Evolutionary conservation across 2,113 vertebrate genomes (phyloP).

Genomic region (Grammomys surdaster): DNA sequence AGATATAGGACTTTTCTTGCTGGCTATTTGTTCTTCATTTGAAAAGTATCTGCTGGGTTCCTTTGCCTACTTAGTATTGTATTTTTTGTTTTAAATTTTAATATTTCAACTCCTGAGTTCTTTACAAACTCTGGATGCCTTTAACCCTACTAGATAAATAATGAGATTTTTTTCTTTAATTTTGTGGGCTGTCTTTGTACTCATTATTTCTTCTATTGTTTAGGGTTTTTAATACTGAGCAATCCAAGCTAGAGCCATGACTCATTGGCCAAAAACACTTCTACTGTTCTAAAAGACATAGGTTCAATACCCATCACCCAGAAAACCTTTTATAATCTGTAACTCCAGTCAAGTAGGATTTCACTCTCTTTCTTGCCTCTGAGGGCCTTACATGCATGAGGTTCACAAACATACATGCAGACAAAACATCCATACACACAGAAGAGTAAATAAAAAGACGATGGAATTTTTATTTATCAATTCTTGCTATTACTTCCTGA

Average conservation of each 20-base stretch:
- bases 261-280: not conserved
- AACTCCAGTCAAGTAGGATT: not conserved
- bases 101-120: not conserved
- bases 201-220: not conserved
- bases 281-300: not conserved
- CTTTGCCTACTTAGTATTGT: not conserved
- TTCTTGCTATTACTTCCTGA: not conserved
- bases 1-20: not conserved
- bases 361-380: not conserved
- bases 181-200: not conserved
- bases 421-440: too few relatives aligned
- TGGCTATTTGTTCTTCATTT: not conserved
- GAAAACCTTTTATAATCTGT: not conserved
- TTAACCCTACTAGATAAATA: not conserved
- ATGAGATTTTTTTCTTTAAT: not conserved
- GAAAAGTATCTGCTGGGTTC: not conserved
- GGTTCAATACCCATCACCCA: not conserved
- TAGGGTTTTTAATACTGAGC: not conserved
- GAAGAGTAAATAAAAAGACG: not conserved
- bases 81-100: not conserved
- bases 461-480: not conserved
- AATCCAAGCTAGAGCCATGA: not conserved
- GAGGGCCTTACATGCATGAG: not conserved
- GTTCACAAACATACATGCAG: not conserved
- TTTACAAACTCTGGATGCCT: not conserved